Percentiles rank a stretch among this genome's conserved stretches.
Conservation (phyloP, 2,888 invertebrate species). For the Ectobius pallidus region DNA sequence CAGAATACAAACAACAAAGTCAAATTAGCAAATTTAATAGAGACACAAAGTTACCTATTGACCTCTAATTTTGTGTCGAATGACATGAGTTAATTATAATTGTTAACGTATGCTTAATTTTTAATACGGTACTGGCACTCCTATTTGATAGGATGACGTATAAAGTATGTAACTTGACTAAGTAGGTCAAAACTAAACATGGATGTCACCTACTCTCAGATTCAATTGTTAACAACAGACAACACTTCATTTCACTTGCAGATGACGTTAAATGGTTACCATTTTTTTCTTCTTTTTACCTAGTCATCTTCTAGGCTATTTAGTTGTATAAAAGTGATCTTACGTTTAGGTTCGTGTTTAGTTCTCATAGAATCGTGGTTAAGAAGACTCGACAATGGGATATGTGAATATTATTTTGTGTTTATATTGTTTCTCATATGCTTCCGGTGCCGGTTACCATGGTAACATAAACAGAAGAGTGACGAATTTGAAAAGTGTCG, state of each 20-base stretch:
- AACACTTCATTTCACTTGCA: conserved; percentile 15
- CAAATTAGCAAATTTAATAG: no score
- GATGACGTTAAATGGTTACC: neutral
- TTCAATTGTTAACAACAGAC: conserved; percentile 5
- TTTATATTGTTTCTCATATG: neutral
- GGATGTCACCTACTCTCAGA: conserved; percentile 12
- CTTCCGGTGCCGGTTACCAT: neutral
- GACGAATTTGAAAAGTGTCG: no score
- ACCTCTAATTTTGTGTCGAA: no score
- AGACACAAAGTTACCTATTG: no score
- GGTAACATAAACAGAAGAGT: neutral
- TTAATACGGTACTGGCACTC: no score
- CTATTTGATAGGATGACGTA: no score
- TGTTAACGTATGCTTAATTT: no score
- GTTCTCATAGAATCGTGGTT: neutral
- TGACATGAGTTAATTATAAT: no score
- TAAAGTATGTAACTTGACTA: neutral
- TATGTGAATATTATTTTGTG: neutral
- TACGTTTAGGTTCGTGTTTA: neutral
- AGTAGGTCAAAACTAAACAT: conserved; percentile 10
- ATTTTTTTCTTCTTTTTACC: neutral
- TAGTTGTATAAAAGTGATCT: neutral
- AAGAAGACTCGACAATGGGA: neutral
- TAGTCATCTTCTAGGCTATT: neutral
- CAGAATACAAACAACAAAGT: no score